Percentiles rank a stretch among this genome's conserved stretches.
phyloP scores from a whole-genome alignment of 2,797 vertebrate genomes.

The Danio jaintianensis region DNA sequence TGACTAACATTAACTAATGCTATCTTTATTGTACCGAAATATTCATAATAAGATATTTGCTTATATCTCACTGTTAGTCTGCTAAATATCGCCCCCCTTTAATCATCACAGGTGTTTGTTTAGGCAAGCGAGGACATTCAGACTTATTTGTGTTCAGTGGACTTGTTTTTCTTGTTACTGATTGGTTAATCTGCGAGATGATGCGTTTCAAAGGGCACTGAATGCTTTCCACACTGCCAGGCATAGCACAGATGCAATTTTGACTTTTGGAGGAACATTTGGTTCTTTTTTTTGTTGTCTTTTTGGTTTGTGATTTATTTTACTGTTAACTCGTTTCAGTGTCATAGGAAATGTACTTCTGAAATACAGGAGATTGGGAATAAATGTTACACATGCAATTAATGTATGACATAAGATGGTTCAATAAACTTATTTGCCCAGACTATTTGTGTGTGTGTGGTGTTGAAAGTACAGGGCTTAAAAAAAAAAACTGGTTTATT shows the following conservation, averaged over 20 bases:
- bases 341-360: slow-evolving; percentile 52
- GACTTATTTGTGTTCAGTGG: not conserved
- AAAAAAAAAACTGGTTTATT: not conserved
- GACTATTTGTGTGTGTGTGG: not conserved
- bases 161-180: slow-evolving; percentile 10
- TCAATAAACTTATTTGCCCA: slow-evolving; percentile 72
- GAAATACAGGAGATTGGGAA: slow-evolving; percentile 53
- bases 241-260: slow-evolving; percentile 8
- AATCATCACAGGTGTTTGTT: slow-evolving; percentile 9
- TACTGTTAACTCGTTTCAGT: slow-evolving; percentile 45
- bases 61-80: not conserved
- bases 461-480: not conserved
- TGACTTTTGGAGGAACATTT: not conserved
- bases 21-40: no score
- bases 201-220: not conserved
- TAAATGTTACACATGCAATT: slow-evolving; percentile 61
- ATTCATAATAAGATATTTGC: not conserved
- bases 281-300: slow-evolving; percentile 19
- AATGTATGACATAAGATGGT: slow-evolving; percentile 65
- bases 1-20: no score
- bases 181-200: not conserved
- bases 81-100: not conserved
- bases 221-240: slow-evolving; percentile 20
- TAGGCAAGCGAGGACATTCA: not conserved
- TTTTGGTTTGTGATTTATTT: slow-evolving; percentile 34